phyloP scores from a whole-genome alignment of 2,113 vertebrate species.

The Corythaixoides concolor region DNA sequence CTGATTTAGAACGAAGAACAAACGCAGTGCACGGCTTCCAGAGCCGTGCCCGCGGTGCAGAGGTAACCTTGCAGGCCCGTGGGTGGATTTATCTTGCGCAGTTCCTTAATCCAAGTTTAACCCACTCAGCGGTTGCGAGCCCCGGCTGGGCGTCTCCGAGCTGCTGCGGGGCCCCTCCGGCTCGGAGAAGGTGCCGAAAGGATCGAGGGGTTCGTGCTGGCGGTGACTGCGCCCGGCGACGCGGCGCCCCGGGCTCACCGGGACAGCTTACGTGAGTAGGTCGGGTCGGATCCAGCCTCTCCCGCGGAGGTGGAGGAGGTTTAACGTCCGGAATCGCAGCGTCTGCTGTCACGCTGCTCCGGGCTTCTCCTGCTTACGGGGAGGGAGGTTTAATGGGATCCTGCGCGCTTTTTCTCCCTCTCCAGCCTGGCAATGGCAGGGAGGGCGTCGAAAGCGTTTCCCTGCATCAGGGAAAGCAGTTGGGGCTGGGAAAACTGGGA shows the following conservation, averaged over 20 bases:
- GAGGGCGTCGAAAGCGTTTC: not conserved
- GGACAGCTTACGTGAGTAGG: not conserved
- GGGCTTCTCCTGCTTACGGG: not conserved
- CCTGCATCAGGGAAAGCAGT: not conserved
- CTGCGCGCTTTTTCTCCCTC: fast-evolving
- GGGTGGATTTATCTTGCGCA: not conserved
- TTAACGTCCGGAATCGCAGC: fast-evolving
- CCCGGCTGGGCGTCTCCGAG: not conserved
- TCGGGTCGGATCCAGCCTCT: not conserved
- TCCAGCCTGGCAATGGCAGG: not conserved
- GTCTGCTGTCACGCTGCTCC: fast-evolving
- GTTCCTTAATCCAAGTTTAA: not conserved
- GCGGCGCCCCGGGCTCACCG: fast-evolving
- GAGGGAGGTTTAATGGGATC: not conserved
- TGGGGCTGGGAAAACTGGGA: not conserved
- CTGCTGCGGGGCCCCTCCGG: fast-evolving
- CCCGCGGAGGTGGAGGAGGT: fast-evolving
- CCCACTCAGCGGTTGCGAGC: not conserved
- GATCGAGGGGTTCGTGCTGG: fast-evolving
- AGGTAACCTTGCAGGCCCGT: not conserved
- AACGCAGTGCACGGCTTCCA: not conserved
- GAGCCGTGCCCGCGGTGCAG: not conserved
- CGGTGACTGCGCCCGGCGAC: not conserved
- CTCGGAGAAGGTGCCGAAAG: fast-evolving
- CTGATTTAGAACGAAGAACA: not conserved